Evolutionary conservation across 1,140 invertebrate species (phyloP).

Genomic region (Solenopsis invicta): DNA sequence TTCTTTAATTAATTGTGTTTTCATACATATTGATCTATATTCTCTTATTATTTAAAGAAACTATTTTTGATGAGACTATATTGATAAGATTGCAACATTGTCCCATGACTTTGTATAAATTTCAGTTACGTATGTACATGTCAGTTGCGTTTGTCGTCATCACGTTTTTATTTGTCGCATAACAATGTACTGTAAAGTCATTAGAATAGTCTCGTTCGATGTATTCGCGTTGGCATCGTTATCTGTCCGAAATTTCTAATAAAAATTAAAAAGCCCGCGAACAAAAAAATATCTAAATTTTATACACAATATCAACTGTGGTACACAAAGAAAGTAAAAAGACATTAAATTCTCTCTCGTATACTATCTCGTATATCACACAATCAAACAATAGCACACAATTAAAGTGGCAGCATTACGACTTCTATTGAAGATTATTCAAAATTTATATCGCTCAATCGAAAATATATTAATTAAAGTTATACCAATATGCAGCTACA

Average conservation of each 20-base stretch:
- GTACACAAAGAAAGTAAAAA: slow-evolving; percentile 2
- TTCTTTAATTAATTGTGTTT: no score
- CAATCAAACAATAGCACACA: not conserved
- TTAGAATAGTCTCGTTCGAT: slow-evolving; percentile 8
- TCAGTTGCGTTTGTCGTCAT: slow-evolving; percentile 18
- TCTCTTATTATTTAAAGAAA: no score
- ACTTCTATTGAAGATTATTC: not conserved
- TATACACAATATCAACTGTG: no score
- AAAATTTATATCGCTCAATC: not conserved
- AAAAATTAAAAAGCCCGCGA: not conserved
- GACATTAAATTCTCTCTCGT: slow-evolving; percentile 4
- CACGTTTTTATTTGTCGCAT: not conserved
- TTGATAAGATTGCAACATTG: no score
- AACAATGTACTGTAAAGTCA: slow-evolving; percentile 1
- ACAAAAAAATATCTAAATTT: no score
- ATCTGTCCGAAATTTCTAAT: not conserved
- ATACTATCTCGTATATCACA: slow-evolving; percentile 2
- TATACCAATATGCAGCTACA: not conserved
- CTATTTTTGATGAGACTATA: not conserved
- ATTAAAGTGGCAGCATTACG: not conserved
- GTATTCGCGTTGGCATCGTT: not conserved
- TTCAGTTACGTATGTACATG: not conserved
- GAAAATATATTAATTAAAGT: not conserved
- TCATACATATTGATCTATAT: no score
- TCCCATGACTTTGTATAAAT: not conserved